phyloP scores from a whole-genome alignment of 1,140 invertebrate genomes.

The Magallana ariakensis region DNA sequence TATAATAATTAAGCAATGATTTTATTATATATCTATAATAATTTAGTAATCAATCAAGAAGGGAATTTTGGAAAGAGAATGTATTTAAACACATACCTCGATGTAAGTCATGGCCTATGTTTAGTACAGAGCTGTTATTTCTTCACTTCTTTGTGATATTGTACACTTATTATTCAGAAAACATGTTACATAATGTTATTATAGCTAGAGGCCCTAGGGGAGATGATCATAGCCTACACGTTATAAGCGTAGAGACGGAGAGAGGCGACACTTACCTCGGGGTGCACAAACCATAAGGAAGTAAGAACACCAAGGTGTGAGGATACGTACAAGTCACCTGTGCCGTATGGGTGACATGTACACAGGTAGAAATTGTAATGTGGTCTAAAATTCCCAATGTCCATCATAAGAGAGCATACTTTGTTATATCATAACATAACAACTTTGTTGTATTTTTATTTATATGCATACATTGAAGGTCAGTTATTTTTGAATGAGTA shows the following conservation, averaged over 20 bases:
- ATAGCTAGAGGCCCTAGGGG: neutral
- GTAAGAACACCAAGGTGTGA: neutral
- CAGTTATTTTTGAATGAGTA: too few species aligned
- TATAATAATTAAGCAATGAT: too few species aligned
- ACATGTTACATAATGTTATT: slow-evolving; percentile 31
- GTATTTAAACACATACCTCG: neutral
- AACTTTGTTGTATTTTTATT: too few species aligned
- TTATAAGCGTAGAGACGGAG: neutral
- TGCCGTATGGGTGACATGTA: too few species aligned
- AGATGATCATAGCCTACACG: neutral
- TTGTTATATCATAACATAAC: too few species aligned
- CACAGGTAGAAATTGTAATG: neutral
- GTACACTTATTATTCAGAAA: neutral
- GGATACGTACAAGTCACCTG: neutral
- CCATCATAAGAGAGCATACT: too few species aligned
- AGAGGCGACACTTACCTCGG: neutral
- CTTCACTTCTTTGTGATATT: neutral
- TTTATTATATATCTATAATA: too few species aligned
- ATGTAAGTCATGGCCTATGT: slow-evolving; percentile 5
- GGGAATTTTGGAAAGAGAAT: too few species aligned
- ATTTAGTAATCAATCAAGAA: too few species aligned
- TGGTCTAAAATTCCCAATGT: too few species aligned
- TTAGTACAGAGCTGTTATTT: neutral
- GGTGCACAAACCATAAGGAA: neutral
- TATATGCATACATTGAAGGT: too few species aligned